Conservation (phyloP, 2,888 invertebrate species). For the Agelastica alni region DNA sequence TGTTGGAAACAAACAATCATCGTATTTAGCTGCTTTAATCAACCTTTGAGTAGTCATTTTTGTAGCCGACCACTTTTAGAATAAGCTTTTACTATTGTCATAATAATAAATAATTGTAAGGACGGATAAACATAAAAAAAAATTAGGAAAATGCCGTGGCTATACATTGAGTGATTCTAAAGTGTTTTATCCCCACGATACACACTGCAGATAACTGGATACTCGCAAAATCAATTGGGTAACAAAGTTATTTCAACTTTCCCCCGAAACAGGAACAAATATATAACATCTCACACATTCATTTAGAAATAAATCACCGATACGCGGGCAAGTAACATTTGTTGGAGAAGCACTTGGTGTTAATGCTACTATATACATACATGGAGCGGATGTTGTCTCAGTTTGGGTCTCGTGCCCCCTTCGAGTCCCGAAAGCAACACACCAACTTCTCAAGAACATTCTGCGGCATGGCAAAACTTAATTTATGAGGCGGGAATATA, state of each 20-base stretch:
- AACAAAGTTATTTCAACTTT: constrained; percentile 3
- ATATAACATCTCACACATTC: constrained; percentile 5
- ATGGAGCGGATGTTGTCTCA: constrained; percentile 34
- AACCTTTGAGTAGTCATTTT: no score
- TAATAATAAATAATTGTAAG: no score
- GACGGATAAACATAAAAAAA: no score
- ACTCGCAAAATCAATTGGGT: background rate
- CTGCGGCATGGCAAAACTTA: constrained; percentile 30
- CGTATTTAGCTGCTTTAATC: no score
- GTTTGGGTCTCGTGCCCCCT: constrained; percentile 16
- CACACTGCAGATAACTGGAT: no score
- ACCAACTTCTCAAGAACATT: constrained; percentile 34
- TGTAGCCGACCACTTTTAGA: no score
- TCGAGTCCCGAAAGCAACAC: constrained; percentile 11
- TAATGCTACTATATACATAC: constrained; percentile 20
- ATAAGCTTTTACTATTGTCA: no score
- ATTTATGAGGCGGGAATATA: constrained; percentile 34
- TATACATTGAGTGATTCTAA: no score
- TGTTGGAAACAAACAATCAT: no score
- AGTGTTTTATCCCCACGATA: no score
- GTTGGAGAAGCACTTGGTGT: constrained; percentile 31
- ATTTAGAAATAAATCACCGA: constrained; percentile 18
- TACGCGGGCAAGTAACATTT: constrained; percentile 27
- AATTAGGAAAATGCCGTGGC: no score
- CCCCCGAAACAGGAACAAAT: background rate